These are phyloP conservation scores for Sebastes iracundus DNA, from an alignment of 2,797 vertebrate genomes.

Conservation along the genomic window DNA sequence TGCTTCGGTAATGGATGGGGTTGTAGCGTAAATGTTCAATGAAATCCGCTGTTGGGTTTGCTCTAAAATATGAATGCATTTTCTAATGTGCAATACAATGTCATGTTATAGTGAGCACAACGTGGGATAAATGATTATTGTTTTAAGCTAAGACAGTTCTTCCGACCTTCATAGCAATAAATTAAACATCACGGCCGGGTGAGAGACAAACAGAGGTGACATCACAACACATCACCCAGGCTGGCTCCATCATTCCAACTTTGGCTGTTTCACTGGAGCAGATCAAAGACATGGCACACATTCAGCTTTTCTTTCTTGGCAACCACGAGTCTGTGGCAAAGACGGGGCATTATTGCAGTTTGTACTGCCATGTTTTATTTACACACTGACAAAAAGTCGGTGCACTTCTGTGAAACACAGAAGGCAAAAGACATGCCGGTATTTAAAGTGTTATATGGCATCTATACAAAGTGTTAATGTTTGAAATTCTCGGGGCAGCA, in stretches of 20 bases:
- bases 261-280: slow-evolving; percentile 20
- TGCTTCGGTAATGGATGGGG: slow-evolving; percentile 28
- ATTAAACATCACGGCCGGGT: slow-evolving; percentile 35
- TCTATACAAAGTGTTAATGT: not conserved
- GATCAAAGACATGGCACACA: slow-evolving; percentile 39
- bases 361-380: slow-evolving; percentile 13
- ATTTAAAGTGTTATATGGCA: not conserved
- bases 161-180: slow-evolving; percentile 32
- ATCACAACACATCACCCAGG: slow-evolving; percentile 18
- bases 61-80: slow-evolving; percentile 44
- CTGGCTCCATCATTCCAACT: slow-evolving; percentile 18
- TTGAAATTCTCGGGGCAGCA: not conserved
- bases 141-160: not conserved
- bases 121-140: slow-evolving; percentile 31
- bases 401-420: not conserved
- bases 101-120: slow-evolving; percentile 14
- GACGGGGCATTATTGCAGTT: not conserved
- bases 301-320: slow-evolving; percentile 36
- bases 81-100: slow-evolving; percentile 12
- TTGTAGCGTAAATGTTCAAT: slow-evolving; percentile 3
- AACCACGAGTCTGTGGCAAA: slow-evolving; percentile 17
- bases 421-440: not conserved
- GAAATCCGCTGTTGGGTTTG: slow-evolving; percentile 9
- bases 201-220: slow-evolving; percentile 29
- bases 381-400: slow-evolving; percentile 11